Evolutionary conservation across 2,113 vertebrate species (phyloP), one percentile per base, ranked within the genome.

Genomic region (Cisticola juncidis): DNA sequence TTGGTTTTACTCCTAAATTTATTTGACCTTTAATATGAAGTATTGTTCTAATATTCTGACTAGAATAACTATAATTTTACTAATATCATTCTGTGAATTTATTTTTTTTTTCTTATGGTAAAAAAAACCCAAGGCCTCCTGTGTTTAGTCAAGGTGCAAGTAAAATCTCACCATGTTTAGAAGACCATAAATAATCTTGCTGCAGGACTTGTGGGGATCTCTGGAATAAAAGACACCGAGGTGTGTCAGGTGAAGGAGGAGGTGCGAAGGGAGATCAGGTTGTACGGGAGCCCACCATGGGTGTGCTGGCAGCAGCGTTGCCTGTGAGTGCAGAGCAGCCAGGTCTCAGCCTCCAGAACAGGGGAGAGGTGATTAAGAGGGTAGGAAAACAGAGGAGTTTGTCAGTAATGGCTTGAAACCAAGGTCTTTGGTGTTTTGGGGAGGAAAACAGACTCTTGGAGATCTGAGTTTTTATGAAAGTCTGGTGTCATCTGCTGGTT

Each of bases 251-350:
- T 61, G 5, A 26, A 51, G 51, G 53, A 48, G 33, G 48, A 72
- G 44, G 6, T 7, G 50, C 7, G 36, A 38, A 42, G 2, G 3
- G 18, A 64, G 33, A 2, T 14, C 1, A 2, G 17, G 20, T 36
- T 58, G 12, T 54, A 2, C 0, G 0, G 21, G 47, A 62, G 19
- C 31, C 15, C 51, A 17, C 40, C n/a, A 1, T 3, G 26, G 19
- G 17, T 3, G 15, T 0, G 0, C 21, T 38, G 58, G 47, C 2
- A 3, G 70, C 66, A 42, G n/a, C 0, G 0, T 26, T 26, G 62
- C 3, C 65, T 28, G 24, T 8, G 48, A 69, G 33, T 6, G 16
- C 22, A 4, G 9, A 40, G 26, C 0, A 50, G 5, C 18, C 13
- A 1, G n/a, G 38, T n/a, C 22, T 2, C 66, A 29, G 36, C 8